These are phyloP conservation scores for Drosophila histrio DNA, from an alignment of 2,888 invertebrate species.

Conservation along the genomic window DNA sequence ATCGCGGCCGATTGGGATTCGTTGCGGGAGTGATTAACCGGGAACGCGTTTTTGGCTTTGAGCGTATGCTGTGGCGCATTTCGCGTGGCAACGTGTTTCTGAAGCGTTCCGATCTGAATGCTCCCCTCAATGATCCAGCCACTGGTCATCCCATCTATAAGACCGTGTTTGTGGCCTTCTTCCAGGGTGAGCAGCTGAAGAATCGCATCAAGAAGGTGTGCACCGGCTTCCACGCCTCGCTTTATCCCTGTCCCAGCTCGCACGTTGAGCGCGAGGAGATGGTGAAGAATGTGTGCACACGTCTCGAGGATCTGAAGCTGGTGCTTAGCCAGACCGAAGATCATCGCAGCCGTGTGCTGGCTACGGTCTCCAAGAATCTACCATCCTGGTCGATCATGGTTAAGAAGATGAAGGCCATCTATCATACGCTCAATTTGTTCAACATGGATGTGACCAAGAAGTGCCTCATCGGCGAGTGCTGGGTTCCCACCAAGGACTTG, in stretches of 20 bases:
- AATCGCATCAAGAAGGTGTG: conserved; percentile 94
- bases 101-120: conserved; percentile 91
- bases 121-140: conserved; percentile 90
- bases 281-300: conserved; percentile 92
- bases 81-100: conserved; percentile 95
- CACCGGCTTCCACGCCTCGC: conserved; percentile 93
- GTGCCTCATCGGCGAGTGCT: conserved; percentile 95
- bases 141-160: conserved; percentile 90
- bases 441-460: conserved; percentile 96
- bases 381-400: conserved; percentile 94
- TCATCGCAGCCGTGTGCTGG: conserved; percentile 92
- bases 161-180: conserved; percentile 92
- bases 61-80: conserved; percentile 94
- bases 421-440: conserved; percentile 96
- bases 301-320: conserved; percentile 92
- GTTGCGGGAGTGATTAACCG: conserved; percentile 94
- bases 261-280: conserved; percentile 92
- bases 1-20: conserved; percentile 87
- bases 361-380: conserved; percentile 93
- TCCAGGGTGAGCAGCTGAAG: conserved; percentile 94
- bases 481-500: conserved; percentile 92
- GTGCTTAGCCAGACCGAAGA: conserved; percentile 93
- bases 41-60: conserved; percentile 93
- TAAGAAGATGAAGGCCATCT: conserved; percentile 96
- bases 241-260: conserved; percentile 94